Evolutionary conservation across 1,140 invertebrate species (phyloP).

Genomic region (Drusus annulatus): DNA sequence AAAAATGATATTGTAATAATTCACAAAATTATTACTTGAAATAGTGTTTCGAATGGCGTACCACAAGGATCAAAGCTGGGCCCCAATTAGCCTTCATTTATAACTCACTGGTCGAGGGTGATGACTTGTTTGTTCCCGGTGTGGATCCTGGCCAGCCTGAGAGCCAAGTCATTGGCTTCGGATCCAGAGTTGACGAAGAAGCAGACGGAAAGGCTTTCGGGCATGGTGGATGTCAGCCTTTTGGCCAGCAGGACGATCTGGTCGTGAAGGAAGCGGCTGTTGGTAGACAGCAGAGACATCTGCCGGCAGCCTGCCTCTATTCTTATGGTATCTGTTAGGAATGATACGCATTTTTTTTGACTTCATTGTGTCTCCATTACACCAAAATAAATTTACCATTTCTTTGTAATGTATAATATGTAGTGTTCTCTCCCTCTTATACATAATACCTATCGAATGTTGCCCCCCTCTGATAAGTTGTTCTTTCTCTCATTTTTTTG

Average conservation of each 20-base stretch:
- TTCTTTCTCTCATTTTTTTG: too few relatives aligned
- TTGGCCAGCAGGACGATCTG: conserved; percentile 94
- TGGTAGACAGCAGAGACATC: conserved; percentile 92
- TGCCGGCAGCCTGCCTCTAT: conserved; percentile 90
- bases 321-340: too few relatives aligned
- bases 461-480: too few relatives aligned
- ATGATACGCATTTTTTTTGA: too few relatives aligned
- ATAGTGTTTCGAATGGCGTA: neutral
- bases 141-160: conserved; percentile 90
- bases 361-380: too few relatives aligned
- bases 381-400: too few relatives aligned
- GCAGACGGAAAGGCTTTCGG: conserved; percentile 88
- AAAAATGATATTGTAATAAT: too few relatives aligned
- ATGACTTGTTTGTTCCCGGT: conserved; percentile 93
- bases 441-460: too few relatives aligned
- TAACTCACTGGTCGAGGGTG: conserved; percentile 95
- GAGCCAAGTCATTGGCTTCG: conserved; percentile 97
- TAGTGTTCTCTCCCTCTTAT: too few relatives aligned
- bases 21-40: too few relatives aligned
- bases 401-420: too few relatives aligned
- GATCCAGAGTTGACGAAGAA: conserved; percentile 99
- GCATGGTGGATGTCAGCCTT: conserved; percentile 86
- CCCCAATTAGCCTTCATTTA: neutral
- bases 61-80: neutral
- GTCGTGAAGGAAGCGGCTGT: conserved; percentile 96